Evolutionary conservation across 2,888 invertebrate species (phyloP), one percentile per base, ranked within the genome.

Genomic region (Heliconius hortense): DNA sequence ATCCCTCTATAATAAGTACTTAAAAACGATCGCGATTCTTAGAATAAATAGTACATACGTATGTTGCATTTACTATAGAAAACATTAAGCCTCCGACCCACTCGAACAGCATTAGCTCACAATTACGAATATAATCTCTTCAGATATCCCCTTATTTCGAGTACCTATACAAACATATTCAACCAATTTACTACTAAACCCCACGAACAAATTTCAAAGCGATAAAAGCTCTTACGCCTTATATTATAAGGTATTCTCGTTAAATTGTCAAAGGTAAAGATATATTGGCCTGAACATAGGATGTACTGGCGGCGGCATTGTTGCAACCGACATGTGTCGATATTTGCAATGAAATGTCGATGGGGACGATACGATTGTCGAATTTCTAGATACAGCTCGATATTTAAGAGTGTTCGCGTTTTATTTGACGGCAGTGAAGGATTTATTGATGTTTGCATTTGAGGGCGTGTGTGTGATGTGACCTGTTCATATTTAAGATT

Each of bases 61-160:
- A 80, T 79, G 79, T 79, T 79, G 66, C 78, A 31, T 76, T 78
- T 74, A 76, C 78, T 71, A 80, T 81, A 77, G 78, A 79, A 77
- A 79, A 76, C 72, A 80, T 76, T 75, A 73, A 81, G 81, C 82
- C 81, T 84, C 82, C 80, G 81, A 81, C 81, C 84, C 84, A 89
- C 88, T 89, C 82, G 83, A 87, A 87, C 83, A 81, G 85, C 86
- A 92, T 92, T 90, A 89, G 85, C 87, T 87, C 83, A 90, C 90
- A 91, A 90, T 91, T 90, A 91, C 90, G 82, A 88, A 87, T 86
- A 87, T 90, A 90, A 91, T 91, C 90, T 87, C 86, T 80, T 71
- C 71, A 87, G 85, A 87, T 87, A 89, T 89, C 89, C 91, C 89
- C 90, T 85, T 88, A 88, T 85, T 89, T 89, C 82, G 86, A 92